A percentile compares a stretch with the other conserved stretches of the same genome.
These are phyloP conservation scores for Busseola fusca DNA, from an alignment of 2,888 invertebrate species.

Conservation along the genomic window DNA sequence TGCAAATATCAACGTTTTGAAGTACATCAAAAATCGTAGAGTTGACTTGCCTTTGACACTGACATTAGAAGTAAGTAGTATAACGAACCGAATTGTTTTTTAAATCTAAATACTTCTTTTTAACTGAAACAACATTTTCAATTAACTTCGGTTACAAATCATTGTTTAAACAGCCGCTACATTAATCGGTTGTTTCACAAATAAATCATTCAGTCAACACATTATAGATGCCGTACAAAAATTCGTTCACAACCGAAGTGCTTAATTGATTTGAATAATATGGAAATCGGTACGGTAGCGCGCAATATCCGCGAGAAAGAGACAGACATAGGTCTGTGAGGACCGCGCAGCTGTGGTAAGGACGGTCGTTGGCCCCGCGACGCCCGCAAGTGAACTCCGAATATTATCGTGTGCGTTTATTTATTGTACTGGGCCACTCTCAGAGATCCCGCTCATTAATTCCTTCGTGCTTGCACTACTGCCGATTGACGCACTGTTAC, in stretches of 20 bases:
- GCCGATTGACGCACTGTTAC: slow-evolving; percentile 57
- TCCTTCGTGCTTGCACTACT: slow-evolving; percentile 62
- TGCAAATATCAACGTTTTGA: too few species aligned
- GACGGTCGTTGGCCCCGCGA: slow-evolving; percentile 88
- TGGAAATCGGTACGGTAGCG: slow-evolving; percentile 69
- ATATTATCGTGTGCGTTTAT: slow-evolving; percentile 81
- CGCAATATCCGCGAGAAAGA: slow-evolving; percentile 78
- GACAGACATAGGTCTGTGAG: slow-evolving; percentile 77
- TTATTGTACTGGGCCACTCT: slow-evolving; percentile 68
- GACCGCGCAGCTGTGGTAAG: slow-evolving; percentile 85
- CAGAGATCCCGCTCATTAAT: slow-evolving; percentile 66
- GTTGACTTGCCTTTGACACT: too few species aligned
- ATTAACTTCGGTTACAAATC: slow-evolving; percentile 27
- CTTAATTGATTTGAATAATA: slow-evolving; percentile 69
- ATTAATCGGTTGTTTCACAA: slow-evolving; percentile 53
- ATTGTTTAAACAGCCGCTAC: slow-evolving; percentile 33
- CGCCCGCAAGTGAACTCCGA: slow-evolving; percentile 88
- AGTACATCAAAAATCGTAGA: not conserved
- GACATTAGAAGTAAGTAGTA: not conserved
- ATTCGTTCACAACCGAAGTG: slow-evolving; percentile 60
- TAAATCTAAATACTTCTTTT: not conserved
- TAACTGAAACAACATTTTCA: slow-evolving; percentile 6
- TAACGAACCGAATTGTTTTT: not conserved
- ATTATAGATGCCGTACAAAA: slow-evolving; percentile 58
- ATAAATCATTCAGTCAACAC: slow-evolving; percentile 57